Percentiles rank a stretch among this genome's conserved stretches.
Conservation (phyloP, 2,888 invertebrate genomes). For the Drosophila birchii region DNA sequence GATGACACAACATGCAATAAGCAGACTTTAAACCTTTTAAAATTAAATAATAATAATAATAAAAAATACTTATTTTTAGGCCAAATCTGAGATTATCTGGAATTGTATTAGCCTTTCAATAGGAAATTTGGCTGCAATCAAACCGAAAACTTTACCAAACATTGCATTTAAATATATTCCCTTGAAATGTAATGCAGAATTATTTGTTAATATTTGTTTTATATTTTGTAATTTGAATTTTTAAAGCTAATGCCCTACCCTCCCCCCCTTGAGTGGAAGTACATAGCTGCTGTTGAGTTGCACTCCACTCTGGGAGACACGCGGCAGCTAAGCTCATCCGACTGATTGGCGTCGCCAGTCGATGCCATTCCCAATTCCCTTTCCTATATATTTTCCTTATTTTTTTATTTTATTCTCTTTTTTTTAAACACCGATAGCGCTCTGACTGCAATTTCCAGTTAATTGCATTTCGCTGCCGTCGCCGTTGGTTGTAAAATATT, state of each 20-base stretch:
- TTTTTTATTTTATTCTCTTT: conserved; percentile 12
- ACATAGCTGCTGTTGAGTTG: conserved; percentile 10
- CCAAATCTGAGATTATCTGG: neutral
- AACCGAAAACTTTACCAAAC: too few relatives aligned
- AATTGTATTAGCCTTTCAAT: neutral
- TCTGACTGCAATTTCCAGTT: conserved; percentile 59
- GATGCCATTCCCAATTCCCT: conserved; percentile 18
- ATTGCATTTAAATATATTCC: too few relatives aligned
- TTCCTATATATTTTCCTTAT: neutral
- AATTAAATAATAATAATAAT: too few relatives aligned
- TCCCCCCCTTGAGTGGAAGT: conserved; percentile 14
- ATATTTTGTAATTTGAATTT: too few relatives aligned
- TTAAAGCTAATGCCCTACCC: neutral
- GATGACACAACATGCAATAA: neutral
- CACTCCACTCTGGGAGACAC: conserved; percentile 22
- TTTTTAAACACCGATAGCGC: conserved; percentile 9
- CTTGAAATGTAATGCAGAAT: too few relatives aligned
- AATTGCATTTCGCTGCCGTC: conserved; percentile 65
- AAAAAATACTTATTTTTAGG: too few relatives aligned
- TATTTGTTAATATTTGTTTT: neutral
- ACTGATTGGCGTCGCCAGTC: conserved; percentile 54
- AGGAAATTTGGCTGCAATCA: neutral
- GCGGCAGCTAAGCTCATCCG: conserved; percentile 53
- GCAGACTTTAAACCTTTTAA: neutral
- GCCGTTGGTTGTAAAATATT: conserved; percentile 63